These are phyloP conservation scores for Drosophila sp. DNA, from an alignment of 1,140 invertebrate genomes.

Conservation along the genomic window DNA sequence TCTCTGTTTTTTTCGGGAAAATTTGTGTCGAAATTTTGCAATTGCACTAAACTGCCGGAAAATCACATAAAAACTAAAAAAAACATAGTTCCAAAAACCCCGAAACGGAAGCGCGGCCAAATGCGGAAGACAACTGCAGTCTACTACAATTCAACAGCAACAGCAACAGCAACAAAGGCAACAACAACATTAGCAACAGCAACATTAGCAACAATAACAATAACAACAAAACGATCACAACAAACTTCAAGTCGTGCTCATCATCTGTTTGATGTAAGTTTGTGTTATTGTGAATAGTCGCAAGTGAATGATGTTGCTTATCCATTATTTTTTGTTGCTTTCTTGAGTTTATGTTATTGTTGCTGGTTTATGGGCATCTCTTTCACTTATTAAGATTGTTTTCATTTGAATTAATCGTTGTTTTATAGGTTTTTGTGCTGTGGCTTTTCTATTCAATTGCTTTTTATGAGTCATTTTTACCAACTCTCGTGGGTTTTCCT, in stretches of 20 bases:
- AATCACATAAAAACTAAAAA: constrained; percentile 39
- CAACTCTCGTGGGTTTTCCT: constrained; percentile 31
- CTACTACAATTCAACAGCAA: constrained; percentile 16
- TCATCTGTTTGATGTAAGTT: constrained; percentile 36
- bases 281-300: neutral
- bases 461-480: constrained; percentile 44
- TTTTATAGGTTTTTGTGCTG: constrained; percentile 61
- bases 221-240: constrained; percentile 21
- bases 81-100: constrained; percentile 31
- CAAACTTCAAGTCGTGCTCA: constrained; percentile 55
- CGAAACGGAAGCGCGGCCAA: constrained; percentile 62
- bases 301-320: constrained; percentile 66
- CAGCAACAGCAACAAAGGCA: constrained; percentile 17
- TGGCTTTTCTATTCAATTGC: constrained; percentile 24
- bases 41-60: constrained; percentile 43
- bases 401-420: constrained; percentile 17
- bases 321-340: constrained; percentile 28
- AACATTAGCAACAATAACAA: constrained; percentile 21
- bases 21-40: constrained; percentile 26
- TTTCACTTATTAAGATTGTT: constrained; percentile 4
- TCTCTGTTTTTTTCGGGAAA: constrained; percentile 36
- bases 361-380: neutral
- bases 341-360: constrained; percentile 11
- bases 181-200: constrained; percentile 9
- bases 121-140: constrained; percentile 61